phyloP scores from a whole-genome alignment of 2,888 invertebrate species.

The Hirtodrosophila alboralis region DNA sequence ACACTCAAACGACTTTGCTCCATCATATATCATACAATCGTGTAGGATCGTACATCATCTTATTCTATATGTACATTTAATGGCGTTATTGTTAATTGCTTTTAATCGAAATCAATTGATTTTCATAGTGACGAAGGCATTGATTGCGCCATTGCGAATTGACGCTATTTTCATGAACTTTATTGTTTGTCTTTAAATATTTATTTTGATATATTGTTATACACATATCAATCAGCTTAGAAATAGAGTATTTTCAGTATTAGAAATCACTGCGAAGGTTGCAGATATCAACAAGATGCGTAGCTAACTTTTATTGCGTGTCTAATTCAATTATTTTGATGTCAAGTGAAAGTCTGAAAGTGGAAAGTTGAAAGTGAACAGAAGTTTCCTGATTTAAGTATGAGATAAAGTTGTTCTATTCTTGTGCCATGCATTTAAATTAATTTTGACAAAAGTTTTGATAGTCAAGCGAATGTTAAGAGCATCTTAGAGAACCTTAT shows the following conservation, averaged over 20 bases:
- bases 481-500: too few relatives aligned
- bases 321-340: constrained; percentile 20
- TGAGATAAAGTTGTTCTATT: too few relatives aligned
- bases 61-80: constrained; percentile 36
- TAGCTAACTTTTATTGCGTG: constrained; percentile 8
- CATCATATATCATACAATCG: constrained; percentile 35
- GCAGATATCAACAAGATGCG: constrained; percentile 11
- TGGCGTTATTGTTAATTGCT: constrained; percentile 69
- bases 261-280: constrained; percentile 41
- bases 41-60: constrained; percentile 9
- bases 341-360: too few relatives aligned
- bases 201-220: constrained; percentile 14
- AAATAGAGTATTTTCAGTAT: background rate
- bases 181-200: constrained; percentile 8
- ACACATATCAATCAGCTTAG: constrained; percentile 31
- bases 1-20: background rate
- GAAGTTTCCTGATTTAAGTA: too few relatives aligned
- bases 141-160: constrained; percentile 58
- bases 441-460: too few relatives aligned
- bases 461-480: too few relatives aligned
- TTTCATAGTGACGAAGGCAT: constrained; percentile 71
- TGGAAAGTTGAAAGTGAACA: too few relatives aligned
- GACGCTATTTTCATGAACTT: background rate
- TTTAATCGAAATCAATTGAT: constrained; percentile 76
- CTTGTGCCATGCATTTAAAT: too few relatives aligned